Evolutionary conservation across 2,888 invertebrate species (phyloP).

Genomic region (Callimorpha dominula): DNA sequence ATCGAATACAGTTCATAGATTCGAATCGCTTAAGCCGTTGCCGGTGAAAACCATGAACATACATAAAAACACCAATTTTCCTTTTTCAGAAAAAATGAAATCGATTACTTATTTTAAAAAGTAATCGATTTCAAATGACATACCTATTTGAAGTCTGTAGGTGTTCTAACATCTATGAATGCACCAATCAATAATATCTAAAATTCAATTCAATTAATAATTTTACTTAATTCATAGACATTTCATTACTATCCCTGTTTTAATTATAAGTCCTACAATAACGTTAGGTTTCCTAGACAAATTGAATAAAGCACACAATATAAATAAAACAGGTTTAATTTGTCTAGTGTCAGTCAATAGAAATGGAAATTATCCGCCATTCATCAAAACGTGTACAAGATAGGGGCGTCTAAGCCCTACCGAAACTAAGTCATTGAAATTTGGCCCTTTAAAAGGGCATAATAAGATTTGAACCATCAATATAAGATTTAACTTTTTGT

Average conservation of each 20-base stretch:
- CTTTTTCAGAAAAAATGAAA: no score
- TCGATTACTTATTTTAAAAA: no score
- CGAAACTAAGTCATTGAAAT: conserved; percentile 44
- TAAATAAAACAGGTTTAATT: conserved; percentile 64
- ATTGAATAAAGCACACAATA: conserved; percentile 54
- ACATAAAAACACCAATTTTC: background rate
- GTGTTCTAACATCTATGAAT: no score
- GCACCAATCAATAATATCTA: no score
- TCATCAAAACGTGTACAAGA: conserved; percentile 55
- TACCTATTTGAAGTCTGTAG: no score
- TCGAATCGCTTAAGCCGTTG: background rate
- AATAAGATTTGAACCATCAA: conserved; percentile 49
- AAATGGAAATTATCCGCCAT: conserved; percentile 63
- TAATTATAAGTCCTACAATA: conserved; percentile 14
- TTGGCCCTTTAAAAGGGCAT: conserved; percentile 39
- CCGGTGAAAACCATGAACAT: background rate
- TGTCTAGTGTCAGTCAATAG: conserved; percentile 56
- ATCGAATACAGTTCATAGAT: background rate
- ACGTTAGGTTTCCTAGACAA: conserved; percentile 32
- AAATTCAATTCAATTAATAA: no score
- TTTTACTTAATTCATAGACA: no score
- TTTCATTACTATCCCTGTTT: background rate
- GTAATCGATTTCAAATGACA: no score
- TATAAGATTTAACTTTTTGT: conserved; percentile 51
- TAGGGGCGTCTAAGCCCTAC: conserved; percentile 42